Evolutionary conservation across 1,140 invertebrate genomes (phyloP).

Genomic region (Drosophila tropicalis): DNA sequence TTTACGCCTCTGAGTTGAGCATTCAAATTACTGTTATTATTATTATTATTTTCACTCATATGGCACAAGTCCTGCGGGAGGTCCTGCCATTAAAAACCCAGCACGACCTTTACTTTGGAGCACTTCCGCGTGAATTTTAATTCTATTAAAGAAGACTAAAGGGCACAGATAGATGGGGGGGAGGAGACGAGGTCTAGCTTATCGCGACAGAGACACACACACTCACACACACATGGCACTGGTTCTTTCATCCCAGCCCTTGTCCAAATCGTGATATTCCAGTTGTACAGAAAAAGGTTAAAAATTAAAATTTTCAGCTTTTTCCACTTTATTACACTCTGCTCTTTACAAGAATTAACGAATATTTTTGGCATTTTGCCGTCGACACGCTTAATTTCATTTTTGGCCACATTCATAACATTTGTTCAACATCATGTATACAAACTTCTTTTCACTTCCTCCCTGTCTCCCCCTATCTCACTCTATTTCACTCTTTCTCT

Average conservation of each 20-base stretch:
- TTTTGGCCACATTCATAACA: constrained; percentile 74
- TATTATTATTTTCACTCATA: constrained; percentile 81
- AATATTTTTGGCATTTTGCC: constrained; percentile 67
- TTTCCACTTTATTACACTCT: constrained; percentile 72
- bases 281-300: constrained; percentile 66
- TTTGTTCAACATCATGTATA: constrained; percentile 72
- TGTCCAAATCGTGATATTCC: neutral
- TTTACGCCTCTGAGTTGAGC: constrained; percentile 66
- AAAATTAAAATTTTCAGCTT: constrained; percentile 78
- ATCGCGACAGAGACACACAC: constrained; percentile 46
- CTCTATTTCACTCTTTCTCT: neutral
- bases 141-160: constrained; percentile 58
- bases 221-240: neutral
- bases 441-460: neutral
- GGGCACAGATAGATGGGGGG: constrained; percentile 26
- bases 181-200: constrained; percentile 46
- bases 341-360: constrained; percentile 46
- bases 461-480: neutral
- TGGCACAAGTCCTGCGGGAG: constrained; percentile 47
- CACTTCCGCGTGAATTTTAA: constrained; percentile 74
- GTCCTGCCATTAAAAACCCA: constrained; percentile 66
- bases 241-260: neutral
- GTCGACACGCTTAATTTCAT: constrained; percentile 76
- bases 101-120: constrained; percentile 70
- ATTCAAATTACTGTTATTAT: constrained; percentile 80